Evolutionary conservation across 37 sponge, comb jelly and placozoan species (phyloP).

Genomic region (Ephydatia muelleri): DNA sequence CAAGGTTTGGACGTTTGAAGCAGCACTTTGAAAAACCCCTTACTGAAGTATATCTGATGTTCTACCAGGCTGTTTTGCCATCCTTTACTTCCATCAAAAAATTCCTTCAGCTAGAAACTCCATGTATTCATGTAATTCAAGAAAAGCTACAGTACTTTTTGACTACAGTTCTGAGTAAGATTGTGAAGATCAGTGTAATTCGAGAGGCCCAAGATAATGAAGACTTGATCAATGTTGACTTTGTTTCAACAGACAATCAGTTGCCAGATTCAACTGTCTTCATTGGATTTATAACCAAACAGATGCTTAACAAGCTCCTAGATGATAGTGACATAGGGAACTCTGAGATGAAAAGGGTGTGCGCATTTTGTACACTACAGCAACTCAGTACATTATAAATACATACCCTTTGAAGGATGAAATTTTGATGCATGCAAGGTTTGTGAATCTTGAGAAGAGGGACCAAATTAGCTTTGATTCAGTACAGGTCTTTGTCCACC

Average conservation of each 20-base stretch:
- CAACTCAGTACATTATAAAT: slow-evolving; percentile 18
- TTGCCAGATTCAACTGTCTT: slow-evolving; percentile 12
- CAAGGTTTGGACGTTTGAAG: slow-evolving; percentile 17
- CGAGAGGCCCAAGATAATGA: not conserved
- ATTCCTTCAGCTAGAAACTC: slow-evolving; percentile 15
- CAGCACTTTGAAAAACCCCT: slow-evolving; percentile 12
- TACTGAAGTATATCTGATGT: slow-evolving; percentile 39
- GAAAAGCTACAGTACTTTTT: slow-evolving; percentile 9
- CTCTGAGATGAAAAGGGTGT: slow-evolving; percentile 34
- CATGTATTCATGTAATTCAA: slow-evolving; percentile 12
- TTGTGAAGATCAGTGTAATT: slow-evolving; percentile 4
- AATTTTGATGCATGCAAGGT: slow-evolving; percentile 39
- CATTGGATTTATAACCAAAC: slow-evolving; percentile 37
- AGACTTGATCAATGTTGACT: not conserved
- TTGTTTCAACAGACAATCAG: slow-evolving; percentile 19
- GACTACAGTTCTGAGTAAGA: slow-evolving; percentile 17
- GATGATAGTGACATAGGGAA: slow-evolving; percentile 32
- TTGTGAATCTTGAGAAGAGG: slow-evolving; percentile 45
- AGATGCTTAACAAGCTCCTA: slow-evolving; percentile 3
- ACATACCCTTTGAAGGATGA: slow-evolving; percentile 51
- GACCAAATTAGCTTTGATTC: slow-evolving; percentile 8
- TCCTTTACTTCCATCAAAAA: not conserved
- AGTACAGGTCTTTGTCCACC: slow-evolving; percentile 41
- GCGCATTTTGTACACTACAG: slow-evolving; percentile 27
- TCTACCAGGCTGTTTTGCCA: slow-evolving; percentile 40